phyloP scores from a whole-genome alignment of 2,888 invertebrate species.

The Cordylochernes scorpioides region DNA sequence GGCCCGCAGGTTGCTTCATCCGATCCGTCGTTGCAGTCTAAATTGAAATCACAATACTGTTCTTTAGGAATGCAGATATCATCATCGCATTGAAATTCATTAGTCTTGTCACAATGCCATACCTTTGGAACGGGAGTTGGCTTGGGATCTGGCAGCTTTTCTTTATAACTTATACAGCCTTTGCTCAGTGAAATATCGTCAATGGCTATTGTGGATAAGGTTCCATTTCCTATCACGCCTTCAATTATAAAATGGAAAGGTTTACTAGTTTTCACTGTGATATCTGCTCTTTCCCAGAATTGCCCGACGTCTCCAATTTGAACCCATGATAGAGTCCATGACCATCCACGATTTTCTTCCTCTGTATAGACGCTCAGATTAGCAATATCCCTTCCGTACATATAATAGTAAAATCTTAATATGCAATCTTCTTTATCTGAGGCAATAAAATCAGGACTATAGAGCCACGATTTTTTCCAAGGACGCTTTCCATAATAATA shows the following conservation, averaged over 20 bases:
- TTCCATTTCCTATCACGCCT: conserved; percentile 5
- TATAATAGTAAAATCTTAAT: conserved; percentile 9
- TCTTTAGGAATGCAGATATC: conserved; percentile 6
- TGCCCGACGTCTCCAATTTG: conserved; percentile 6
- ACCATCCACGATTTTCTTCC: conserved; percentile 6
- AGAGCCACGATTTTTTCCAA: conserved; percentile 3
- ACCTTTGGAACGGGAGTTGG: conserved; percentile 6
- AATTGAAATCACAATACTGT: conserved; percentile 9
- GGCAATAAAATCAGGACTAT: conserved; percentile 7
- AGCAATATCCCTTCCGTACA: conserved; percentile 3
- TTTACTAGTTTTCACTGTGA: conserved; percentile 1
- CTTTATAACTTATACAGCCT: conserved; percentile 5
- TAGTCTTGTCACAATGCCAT: conserved; percentile 3
- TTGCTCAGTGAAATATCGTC: conserved; percentile 10
- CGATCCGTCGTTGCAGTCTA: conserved; percentile 9
- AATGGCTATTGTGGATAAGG: conserved; percentile 5
- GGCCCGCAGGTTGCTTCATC: conserved; percentile 12
- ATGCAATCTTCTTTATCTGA: conserved; percentile 2
- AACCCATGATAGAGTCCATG: conserved; percentile 4
- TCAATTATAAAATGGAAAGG: conserved; percentile 10
- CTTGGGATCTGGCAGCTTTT: conserved; percentile 4
- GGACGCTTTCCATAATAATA: conserved; percentile 1
- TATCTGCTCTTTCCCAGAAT: conserved; percentile 5
- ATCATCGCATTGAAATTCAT: conserved; percentile 4
- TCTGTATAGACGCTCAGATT: conserved; percentile 7